Conservation (phyloP, 2,888 invertebrate species). For the Cataglyphis altisquamis region DNA sequence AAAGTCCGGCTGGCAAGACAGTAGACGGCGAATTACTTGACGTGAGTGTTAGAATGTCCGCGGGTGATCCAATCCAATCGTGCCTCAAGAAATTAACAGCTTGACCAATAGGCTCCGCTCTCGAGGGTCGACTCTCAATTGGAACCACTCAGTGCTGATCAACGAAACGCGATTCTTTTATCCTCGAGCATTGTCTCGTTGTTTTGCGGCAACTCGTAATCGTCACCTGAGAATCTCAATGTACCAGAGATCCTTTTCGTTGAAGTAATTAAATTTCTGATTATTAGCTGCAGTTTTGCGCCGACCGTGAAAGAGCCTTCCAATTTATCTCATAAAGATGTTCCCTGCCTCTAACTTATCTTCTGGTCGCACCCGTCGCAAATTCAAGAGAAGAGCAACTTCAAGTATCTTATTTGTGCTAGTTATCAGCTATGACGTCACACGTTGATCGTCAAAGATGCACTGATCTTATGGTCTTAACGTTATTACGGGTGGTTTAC, state of each 20-base stretch:
- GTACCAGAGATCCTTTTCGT: neutral
- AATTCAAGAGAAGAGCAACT: conserved; percentile 2
- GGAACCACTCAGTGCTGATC: conserved; percentile 80
- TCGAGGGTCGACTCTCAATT: conserved; percentile 81
- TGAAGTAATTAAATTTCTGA: conserved; percentile 16
- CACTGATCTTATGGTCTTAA: conserved; percentile 7
- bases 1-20: conserved; percentile 25
- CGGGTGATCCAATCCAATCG: conserved; percentile 73
- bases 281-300: neutral
- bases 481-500: neutral
- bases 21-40: conserved; percentile 32
- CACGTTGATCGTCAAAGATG: conserved; percentile 10
- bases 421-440: conserved; percentile 43
- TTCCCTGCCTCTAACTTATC: conserved; percentile 24
- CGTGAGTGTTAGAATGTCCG: conserved; percentile 69
- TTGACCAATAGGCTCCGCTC: conserved; percentile 80
- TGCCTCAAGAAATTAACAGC: conserved; percentile 81
- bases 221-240: conserved; percentile 22
- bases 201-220: conserved; percentile 39
- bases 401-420: conserved; percentile 31
- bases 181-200: conserved; percentile 64
- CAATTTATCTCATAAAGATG: conserved; percentile 10
- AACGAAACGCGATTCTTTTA: conserved; percentile 74
- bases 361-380: neutral
- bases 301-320: neutral